Base-by-base conservation (phyloP, 2,113 vertebrate species). In the Oenanthe melanoleuca region DNA sequence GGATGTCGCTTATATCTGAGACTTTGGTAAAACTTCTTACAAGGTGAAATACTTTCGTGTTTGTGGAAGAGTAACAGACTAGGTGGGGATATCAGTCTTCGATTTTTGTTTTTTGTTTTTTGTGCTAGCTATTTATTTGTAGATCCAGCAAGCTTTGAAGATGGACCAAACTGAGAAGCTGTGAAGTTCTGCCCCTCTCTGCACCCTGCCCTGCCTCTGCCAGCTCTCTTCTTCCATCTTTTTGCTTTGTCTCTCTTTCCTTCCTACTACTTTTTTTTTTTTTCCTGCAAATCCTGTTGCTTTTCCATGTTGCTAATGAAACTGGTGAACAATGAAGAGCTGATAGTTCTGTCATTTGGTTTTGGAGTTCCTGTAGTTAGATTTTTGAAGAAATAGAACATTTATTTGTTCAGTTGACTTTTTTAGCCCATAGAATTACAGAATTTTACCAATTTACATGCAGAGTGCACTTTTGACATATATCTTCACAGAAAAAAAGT, bases 161-260 rank as follows among this genome's bases (percentile, higher is more conserved):
- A 47, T 44, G 18, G 24, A 56, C 19, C 3, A 26, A 12, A 37
- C n/a, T 25, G 50, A 45, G 55, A 65, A 24, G 31, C 28, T 11
- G 61, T 42, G 26, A 29, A 79, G 6, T 72, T 90, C 13, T 75
- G 13, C 3, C 7, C 11, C 6, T 42, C 6, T 33, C 18, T 69
- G 31, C 25, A 42, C 22, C 37, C 11, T 14, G 6, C 7, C 2
- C 2, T 0, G 0, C 49, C 11, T 38, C n/a, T 85, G 23, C 11
- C 34, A 53, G 6, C 2, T 78, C 22, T 28, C 3, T 14, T 47
- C n/a, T 72, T 63, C 26, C 1, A 1, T 56, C 14, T 73, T 80
- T 69, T 38, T 80, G 8, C 19, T 59, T 86, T 52, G 18, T 81
- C 8, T 50, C 8, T 52, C 8, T 64, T 45, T 74, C 37, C 71